Evolutionary conservation across 92 coral and sea anemone genomes (phyloP).

Genomic region (Anthopleura xanthogrammica): DNA sequence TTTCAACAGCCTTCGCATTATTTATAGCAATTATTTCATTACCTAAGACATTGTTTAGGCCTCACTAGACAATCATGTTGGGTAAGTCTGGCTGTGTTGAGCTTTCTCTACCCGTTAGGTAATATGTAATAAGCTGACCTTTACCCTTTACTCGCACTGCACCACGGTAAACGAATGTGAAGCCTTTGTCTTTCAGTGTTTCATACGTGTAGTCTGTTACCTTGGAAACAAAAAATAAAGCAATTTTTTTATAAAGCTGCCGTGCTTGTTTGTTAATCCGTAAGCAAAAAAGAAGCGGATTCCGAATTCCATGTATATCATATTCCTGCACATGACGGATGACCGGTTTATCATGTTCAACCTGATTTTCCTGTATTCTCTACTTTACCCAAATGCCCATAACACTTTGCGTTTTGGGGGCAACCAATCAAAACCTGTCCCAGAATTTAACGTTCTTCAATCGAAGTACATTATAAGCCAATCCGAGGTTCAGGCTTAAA

Average conservation of each 20-base stretch:
- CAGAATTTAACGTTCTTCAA: no score
- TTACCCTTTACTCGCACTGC: slow-evolving; percentile 96
- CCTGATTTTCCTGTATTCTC: no score
- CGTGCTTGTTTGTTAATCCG: no score
- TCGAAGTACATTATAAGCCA: no score
- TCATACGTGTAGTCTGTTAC: slow-evolving; percentile 91
- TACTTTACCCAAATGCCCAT: no score
- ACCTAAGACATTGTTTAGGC: background rate
- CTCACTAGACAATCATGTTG: slow-evolving; percentile 30
- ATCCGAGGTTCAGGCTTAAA: no score
- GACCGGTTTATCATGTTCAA: no score
- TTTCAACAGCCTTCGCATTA: background rate
- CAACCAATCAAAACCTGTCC: no score
- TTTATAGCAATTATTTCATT: background rate
- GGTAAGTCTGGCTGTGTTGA: slow-evolving; percentile 56
- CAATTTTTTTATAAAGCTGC: background rate
- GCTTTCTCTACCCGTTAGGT: slow-evolving; percentile 81
- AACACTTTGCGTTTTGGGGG: no score
- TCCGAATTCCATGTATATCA: no score
- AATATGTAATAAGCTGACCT: slow-evolving; percentile 94
- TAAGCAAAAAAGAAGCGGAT: no score
- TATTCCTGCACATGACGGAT: no score
- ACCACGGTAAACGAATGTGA: slow-evolving; percentile 91
- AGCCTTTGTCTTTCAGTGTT: slow-evolving; percentile 83
- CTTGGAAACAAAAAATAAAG: slow-evolving; percentile 28